A percentile compares a stretch with the other conserved stretches of the same genome.
phyloP scores from a whole-genome alignment of 2,888 invertebrate genomes.

The Noctua fimbriata region DNA sequence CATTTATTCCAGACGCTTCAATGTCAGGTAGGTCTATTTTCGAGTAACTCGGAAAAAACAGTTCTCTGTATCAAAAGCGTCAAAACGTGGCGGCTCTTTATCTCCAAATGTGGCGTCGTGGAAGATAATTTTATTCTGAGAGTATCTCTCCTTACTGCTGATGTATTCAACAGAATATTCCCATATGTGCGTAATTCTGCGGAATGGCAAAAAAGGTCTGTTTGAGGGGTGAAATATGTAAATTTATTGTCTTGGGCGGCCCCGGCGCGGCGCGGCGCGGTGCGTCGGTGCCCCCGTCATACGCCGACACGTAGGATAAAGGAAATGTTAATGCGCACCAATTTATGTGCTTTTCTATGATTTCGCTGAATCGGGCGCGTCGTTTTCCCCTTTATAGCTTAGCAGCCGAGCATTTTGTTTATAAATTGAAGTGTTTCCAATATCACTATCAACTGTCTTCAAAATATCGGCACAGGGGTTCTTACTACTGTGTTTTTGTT shows the following conservation, averaged over 20 bases:
- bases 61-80: conserved; percentile 73
- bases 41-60: conserved; percentile 52
- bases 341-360: conserved; percentile 91
- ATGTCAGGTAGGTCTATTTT: conserved; percentile 35
- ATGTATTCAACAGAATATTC: conserved; percentile 90
- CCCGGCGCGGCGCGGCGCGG: conserved; percentile 77
- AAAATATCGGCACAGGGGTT: conserved; percentile 42
- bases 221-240: conserved; percentile 91
- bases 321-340: conserved; percentile 90
- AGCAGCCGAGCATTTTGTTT: conserved; percentile 77
- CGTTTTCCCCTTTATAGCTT: conserved; percentile 85
- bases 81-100: conserved; percentile 82
- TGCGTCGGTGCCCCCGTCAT: conserved; percentile 88
- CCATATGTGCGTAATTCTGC: conserved; percentile 91
- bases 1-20: conserved; percentile 4
- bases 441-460: conserved; percentile 64
- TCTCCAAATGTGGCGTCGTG: conserved; percentile 87
- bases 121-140: conserved; percentile 90
- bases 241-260: conserved; percentile 91
- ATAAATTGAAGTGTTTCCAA: conserved; percentile 79
- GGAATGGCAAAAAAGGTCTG: conserved; percentile 91
- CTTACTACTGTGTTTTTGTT: conserved; percentile 7
- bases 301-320: conserved; percentile 90
- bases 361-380: conserved; percentile 88
- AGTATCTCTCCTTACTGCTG: conserved; percentile 90